Evolutionary conservation across 2,888 invertebrate genomes (phyloP).

Genomic region (Acholoe squamosa): DNA sequence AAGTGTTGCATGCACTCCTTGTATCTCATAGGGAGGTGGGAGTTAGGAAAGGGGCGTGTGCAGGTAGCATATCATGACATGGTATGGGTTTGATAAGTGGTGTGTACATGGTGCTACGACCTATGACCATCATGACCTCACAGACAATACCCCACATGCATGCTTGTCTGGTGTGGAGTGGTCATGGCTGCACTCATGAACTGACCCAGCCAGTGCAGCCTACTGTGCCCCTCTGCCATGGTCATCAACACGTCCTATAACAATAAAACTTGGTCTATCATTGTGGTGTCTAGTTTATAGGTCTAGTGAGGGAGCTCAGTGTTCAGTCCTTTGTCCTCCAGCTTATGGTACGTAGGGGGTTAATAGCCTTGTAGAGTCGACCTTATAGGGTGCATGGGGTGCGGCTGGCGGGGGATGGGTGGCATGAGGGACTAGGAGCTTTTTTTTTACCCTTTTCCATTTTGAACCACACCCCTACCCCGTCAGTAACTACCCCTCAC

Average conservation of each 20-base stretch:
- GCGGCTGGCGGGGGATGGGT: too few relatives aligned
- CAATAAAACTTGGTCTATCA: background rate
- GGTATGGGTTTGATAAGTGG: background rate
- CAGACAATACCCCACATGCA: constrained; percentile 6
- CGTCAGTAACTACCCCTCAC: background rate
- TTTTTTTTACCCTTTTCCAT: background rate
- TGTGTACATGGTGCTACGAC: background rate
- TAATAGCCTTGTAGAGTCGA: background rate
- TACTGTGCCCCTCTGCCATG: background rate
- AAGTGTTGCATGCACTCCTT: background rate
- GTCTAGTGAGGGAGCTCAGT: background rate
- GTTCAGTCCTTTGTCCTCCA: background rate
- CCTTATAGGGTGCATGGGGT: too few relatives aligned
- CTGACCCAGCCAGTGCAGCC: background rate
- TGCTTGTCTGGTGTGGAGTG: background rate
- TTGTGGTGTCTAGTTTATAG: background rate
- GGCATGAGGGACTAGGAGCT: background rate
- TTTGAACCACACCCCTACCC: background rate
- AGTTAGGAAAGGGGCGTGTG: background rate
- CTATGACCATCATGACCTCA: background rate
- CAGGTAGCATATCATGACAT: background rate
- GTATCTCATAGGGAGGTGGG: background rate
- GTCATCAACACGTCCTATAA: background rate
- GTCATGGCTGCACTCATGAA: background rate
- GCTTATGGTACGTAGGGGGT: background rate